Percentiles rank a stretch among this genome's conserved stretches.
Evolutionary conservation across 2,797 vertebrate species (phyloP).

Genomic region (Enteromius treurensis): DNA sequence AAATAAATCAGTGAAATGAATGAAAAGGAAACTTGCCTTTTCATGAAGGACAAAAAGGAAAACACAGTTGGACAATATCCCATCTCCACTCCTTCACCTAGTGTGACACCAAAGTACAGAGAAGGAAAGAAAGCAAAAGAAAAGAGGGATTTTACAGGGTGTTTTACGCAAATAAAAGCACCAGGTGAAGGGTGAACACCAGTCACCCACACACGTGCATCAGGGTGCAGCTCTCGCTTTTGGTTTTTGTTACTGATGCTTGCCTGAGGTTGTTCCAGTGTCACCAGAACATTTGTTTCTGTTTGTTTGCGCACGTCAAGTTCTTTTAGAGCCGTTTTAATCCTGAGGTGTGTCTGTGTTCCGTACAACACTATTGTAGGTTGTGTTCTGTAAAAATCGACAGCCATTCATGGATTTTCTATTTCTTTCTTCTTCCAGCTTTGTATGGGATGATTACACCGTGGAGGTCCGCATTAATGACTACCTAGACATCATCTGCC

Average conservation of each 20-base stretch:
- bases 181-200: conserved; percentile 25
- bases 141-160: conserved; percentile 50
- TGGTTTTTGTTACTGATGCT: background rate
- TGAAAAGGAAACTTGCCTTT: conserved; percentile 12
- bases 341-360: conserved; percentile 39
- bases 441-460: conserved; percentile 81
- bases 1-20: conserved; percentile 2
- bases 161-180: conserved; percentile 52
- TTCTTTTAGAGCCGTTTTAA: conserved; percentile 6
- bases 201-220: background rate
- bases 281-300: conserved; percentile 5
- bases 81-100: conserved; percentile 7
- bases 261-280: conserved; percentile 21
- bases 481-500: conserved; percentile 95
- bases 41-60: conserved; percentile 20
- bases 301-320: conserved; percentile 15
- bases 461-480: conserved; percentile 89
- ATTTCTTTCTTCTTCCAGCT: conserved; percentile 72
- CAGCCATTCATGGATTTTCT: background rate
- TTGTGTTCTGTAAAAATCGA: background rate
- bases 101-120: conserved; percentile 27
- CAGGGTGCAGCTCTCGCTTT: conserved; percentile 2
- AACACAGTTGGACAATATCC: background rate
- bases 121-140: conserved; percentile 52
- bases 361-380: background rate